A percentile compares a stretch with the other conserved stretches of the same genome.
Evolutionary conservation across 2,888 invertebrate species (phyloP).

Genomic region (Hirtodrosophila duncani): DNA sequence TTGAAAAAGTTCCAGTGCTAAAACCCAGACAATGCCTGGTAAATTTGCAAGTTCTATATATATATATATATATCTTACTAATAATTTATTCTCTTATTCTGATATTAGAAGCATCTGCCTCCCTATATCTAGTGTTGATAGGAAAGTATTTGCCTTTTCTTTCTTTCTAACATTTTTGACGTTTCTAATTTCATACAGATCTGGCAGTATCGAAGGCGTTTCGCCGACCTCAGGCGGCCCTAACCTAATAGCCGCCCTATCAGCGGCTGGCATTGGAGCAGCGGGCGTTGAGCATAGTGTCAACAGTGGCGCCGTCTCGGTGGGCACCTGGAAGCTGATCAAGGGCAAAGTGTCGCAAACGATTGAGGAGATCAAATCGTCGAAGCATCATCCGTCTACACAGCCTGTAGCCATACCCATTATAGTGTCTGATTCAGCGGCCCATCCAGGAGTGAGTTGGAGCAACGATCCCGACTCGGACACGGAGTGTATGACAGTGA

Average conservation of each 20-base stretch:
- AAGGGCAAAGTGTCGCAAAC: constrained; percentile 78
- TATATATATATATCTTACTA: no score
- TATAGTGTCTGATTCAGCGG: constrained; percentile 50
- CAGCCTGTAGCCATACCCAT: constrained; percentile 42
- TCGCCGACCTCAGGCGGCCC: constrained; percentile 69
- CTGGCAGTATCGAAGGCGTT: constrained; percentile 75
- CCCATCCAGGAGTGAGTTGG: constrained; percentile 39
- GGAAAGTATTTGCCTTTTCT: no score
- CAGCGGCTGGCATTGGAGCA: constrained; percentile 41
- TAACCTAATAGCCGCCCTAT: constrained; percentile 60
- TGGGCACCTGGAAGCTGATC: constrained; percentile 77
- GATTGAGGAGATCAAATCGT: constrained; percentile 78
- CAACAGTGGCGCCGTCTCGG: constrained; percentile 54
- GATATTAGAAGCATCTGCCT: no score
- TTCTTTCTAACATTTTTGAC: constrained; percentile 26
- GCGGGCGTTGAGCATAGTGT: constrained; percentile 7
- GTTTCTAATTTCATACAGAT: constrained; percentile 53
- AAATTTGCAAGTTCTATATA: no score
- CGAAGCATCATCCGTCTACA: constrained; percentile 65
- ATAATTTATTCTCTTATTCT: no score
- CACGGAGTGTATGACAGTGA: constrained; percentile 68
- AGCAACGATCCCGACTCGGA: constrained; percentile 74
- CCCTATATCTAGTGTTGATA: no score
- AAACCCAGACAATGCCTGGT: no score
- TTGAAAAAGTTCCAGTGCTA: no score